Evolutionary conservation across 2,113 vertebrate species (phyloP).

Genomic region (Sphyrna mokarran): DNA sequence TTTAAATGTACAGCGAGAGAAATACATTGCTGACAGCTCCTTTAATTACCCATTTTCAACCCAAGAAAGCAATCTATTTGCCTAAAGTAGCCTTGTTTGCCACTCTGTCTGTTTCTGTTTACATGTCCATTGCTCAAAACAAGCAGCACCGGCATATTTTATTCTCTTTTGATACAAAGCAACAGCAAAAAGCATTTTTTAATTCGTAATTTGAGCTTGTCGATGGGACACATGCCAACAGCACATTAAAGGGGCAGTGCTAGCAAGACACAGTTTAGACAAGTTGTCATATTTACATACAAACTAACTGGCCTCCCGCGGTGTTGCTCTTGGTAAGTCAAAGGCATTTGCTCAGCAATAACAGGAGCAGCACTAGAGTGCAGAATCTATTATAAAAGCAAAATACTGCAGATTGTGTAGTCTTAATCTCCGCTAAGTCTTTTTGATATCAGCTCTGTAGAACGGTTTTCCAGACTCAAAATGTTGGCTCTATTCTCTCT

Average conservation of each 20-base stretch:
- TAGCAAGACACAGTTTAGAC: background rate
- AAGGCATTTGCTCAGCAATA: background rate
- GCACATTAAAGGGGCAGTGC: slow-evolving; percentile 9
- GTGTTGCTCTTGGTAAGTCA: background rate
- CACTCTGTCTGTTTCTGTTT: background rate
- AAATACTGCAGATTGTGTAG: too few species aligned
- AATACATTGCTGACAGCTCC: background rate
- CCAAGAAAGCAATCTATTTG: background rate
- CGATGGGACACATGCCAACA: background rate
- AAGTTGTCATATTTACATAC: background rate
- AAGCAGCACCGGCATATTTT: background rate
- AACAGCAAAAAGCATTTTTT: background rate
- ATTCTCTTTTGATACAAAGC: background rate
- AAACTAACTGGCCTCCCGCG: background rate
- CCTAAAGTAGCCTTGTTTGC: background rate
- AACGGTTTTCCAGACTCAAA: too few species aligned
- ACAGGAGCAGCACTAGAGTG: too few species aligned
- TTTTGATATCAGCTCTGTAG: too few species aligned
- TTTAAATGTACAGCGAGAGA: background rate
- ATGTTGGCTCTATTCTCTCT: too few species aligned
- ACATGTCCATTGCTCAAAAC: background rate
- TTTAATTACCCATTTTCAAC: background rate
- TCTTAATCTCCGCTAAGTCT: too few species aligned
- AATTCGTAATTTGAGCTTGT: background rate
- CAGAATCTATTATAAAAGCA: background rate